These are phyloP conservation scores for Tetrax tetrax DNA, from an alignment of 2,113 vertebrate species.

Conservation along the genomic window DNA sequence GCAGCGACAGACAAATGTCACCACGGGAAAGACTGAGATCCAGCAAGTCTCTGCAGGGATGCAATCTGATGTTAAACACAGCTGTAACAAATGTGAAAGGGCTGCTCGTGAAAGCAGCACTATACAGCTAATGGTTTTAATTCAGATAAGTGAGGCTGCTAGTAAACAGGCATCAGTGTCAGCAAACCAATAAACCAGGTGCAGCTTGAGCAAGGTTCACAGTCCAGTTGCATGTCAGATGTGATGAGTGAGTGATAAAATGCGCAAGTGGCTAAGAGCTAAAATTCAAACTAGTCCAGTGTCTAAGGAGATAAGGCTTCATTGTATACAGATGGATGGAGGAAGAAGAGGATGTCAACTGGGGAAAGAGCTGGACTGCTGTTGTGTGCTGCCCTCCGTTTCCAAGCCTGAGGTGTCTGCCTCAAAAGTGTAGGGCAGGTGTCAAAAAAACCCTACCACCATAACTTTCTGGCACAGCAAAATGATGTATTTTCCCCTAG, in stretches of 20 bases:
- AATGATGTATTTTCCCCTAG: background rate
- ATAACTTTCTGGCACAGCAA: background rate
- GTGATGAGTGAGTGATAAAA: background rate
- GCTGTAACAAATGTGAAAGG: background rate
- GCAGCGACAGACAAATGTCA: background rate
- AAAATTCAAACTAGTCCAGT: background rate
- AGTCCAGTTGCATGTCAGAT: background rate
- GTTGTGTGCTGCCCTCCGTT: background rate
- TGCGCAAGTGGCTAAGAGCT: background rate
- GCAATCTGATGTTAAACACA: background rate
- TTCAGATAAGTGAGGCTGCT: background rate
- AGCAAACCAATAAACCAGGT: background rate
- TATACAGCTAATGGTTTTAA: background rate
- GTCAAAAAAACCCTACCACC: background rate
- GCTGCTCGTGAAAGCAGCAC: background rate
- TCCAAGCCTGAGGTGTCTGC: background rate
- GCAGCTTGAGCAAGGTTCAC: background rate
- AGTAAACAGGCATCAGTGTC: background rate
- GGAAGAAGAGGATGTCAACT: background rate
- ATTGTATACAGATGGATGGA: background rate
- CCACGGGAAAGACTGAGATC: accelerated
- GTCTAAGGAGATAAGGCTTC: background rate
- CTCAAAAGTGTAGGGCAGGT: background rate
- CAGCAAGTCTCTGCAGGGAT: background rate
- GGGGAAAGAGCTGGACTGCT: background rate